Evolutionary conservation across 1,140 invertebrate species (phyloP).

Genomic region (Calycopis cecrops): DNA sequence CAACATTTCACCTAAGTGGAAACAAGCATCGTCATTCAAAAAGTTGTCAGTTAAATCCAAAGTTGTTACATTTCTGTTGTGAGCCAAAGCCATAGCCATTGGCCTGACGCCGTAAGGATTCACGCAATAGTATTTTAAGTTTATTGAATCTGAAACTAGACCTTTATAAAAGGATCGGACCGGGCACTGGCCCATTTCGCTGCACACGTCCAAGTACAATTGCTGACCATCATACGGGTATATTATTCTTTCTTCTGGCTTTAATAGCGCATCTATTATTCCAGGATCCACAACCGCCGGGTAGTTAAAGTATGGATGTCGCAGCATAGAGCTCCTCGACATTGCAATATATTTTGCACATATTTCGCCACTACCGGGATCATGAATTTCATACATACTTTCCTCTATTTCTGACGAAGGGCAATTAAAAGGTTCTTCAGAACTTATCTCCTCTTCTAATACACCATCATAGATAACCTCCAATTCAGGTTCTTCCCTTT

Average conservation of each 20-base stretch:
- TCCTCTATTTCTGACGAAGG: slow-evolving; percentile 39
- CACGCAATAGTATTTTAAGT: slow-evolving; percentile 69
- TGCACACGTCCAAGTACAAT: slow-evolving; percentile 58
- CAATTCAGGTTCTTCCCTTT: background rate
- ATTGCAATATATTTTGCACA: slow-evolving; percentile 50
- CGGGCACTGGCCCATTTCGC: slow-evolving; percentile 58
- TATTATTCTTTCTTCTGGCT: slow-evolving; percentile 42
- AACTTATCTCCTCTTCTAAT: slow-evolving; percentile 27
- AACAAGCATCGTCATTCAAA: slow-evolving; percentile 54
- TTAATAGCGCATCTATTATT: slow-evolving; percentile 56
- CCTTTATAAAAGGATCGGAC: slow-evolving; percentile 53
- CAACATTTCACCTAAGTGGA: slow-evolving; percentile 62
- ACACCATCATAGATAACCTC: slow-evolving; percentile 28
- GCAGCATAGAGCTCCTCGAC: slow-evolving; percentile 62
- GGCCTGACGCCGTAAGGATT: slow-evolving; percentile 54
- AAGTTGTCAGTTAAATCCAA: slow-evolving; percentile 68
- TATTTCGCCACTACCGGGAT: slow-evolving; percentile 50
- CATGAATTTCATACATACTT: slow-evolving; percentile 41
- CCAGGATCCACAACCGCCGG: slow-evolving; percentile 70
- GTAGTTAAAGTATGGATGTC: slow-evolving; percentile 68
- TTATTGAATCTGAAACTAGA: slow-evolving; percentile 47
- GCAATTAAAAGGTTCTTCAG: slow-evolving; percentile 44
- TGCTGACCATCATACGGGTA: slow-evolving; percentile 62
- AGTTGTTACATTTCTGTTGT: slow-evolving; percentile 52
- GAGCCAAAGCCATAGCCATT: slow-evolving; percentile 52